Evolutionary conservation across 2,888 invertebrate species (phyloP), one percentile per base, ranked within the genome.

Genomic region (Acleris sparsana): DNA sequence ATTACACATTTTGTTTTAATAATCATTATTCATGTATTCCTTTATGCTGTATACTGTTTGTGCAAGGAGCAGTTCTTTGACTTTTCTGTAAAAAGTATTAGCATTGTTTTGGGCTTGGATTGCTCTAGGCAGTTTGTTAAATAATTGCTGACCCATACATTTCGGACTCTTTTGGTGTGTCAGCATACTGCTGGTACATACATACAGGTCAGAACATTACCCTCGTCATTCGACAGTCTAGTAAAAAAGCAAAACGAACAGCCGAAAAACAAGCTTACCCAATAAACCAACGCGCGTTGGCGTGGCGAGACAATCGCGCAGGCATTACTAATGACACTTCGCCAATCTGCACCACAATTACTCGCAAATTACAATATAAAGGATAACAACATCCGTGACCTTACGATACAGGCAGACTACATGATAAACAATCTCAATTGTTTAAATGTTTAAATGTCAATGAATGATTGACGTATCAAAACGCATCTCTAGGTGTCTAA

Each of bases 401-500:
- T 62, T 60, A 56, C 13, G 5, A 39, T 39, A 39, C 55, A 25
- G 55, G 29, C 59, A 53, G 53, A 55, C 61, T 18, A 56, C 57
- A 60, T 44, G 61, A 57, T 57, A 52, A 57, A 52, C 61, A 57
- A 62, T 57, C 74, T 73, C 81, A 76, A 85, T 87, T 87, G 86
- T 86, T 83, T 71, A 79, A 78, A 86, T 83, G 82, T 83, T 83
- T 71, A 80, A 78, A 86, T 83, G 82, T 83, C 82, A 85, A 88
- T 84, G 73, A 78, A 78, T 85, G 85, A 87, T 85, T 85, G 86
- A 84, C 84, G 72, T 85, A 84, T 87, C 83, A 76, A 72, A 74
- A 76, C 76, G 46, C 56, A 68, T 68, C 68, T 60, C 43, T 56
- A 59, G 25, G 56, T 57, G 56, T 46, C 17, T 62, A 66, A 62